Base-by-base conservation (phyloP, 2,888 invertebrate genomes). In the Dasysyrphus albostriatus region DNA sequence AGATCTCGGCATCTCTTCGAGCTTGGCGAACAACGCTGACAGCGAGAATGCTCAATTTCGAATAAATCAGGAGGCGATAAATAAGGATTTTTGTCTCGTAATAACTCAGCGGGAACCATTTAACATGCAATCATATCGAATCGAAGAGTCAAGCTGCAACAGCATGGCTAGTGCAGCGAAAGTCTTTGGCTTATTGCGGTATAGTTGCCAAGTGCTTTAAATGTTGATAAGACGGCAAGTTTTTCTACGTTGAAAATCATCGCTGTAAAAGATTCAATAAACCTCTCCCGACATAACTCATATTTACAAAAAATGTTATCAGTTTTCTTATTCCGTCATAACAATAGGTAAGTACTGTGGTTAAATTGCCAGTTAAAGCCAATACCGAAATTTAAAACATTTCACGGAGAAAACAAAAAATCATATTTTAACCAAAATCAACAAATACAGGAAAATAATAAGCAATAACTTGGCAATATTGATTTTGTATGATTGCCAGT, bases 21-120 rank as follows among this genome's bases (percentile, higher is more conserved):
- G 63, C 39, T 65, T 56, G 73, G 47, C 49, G 54, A 73, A 80
- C 84, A 88, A 75, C 79, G 67, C 76, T 65, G 88, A 79, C 81
- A 88, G 87, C 63, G 77, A 78, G 63, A 87, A 88, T 70, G 67
- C 91, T 90, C 91, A 90, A 90, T 90, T 91, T 91, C 91, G 91
- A 91, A 91, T 92, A 92, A 92, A 92, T 92, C 92, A 91, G 91
- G 91, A 91, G 91, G 91, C 92, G 92, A 92, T 92, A 92, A 92
- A 92, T 92, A 92, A 92, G 92, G 91, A 92, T 92, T 92, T 87
- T 92, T 92, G 92, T 92, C 92, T 92, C 92, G 92, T 92, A 92
- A 92, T 92, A 92, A 92, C 92, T 92, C 91, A 92, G 92, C 92
- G 90, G 92, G 92, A 91, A 91, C 90, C 91, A 91, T 91, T 91